Conservation (phyloP, 1,140 invertebrate genomes). For the Reticulitermes speratus region DNA sequence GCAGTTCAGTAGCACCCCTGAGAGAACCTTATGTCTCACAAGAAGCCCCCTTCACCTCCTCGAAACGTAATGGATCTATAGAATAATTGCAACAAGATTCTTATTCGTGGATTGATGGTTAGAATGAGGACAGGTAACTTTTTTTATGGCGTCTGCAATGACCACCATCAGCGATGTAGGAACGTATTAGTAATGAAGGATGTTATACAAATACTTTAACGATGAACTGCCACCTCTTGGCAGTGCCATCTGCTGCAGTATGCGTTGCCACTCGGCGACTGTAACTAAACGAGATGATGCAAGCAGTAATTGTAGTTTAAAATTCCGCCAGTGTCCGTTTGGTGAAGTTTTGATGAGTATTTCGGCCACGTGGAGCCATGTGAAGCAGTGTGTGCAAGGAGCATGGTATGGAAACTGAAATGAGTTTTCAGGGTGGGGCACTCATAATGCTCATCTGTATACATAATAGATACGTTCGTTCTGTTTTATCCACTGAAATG, state of each 20-base stretch:
- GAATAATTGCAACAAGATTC: too few species aligned
- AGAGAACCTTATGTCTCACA: too few species aligned
- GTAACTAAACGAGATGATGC: not conserved
- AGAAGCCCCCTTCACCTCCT: too few species aligned
- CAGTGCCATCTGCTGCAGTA: not conserved
- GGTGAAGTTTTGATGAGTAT: conserved; percentile 6
- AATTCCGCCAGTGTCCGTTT: not conserved
- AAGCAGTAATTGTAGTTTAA: not conserved
- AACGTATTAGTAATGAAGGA: too few species aligned
- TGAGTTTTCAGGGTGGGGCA: not conserved
- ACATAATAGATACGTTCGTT: not conserved
- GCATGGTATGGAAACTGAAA: not conserved
- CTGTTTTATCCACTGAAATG: not conserved
- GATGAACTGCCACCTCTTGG: not conserved
- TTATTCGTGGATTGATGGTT: too few species aligned
- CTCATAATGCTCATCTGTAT: not conserved
- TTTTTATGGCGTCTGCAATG: too few species aligned
- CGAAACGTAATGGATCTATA: too few species aligned
- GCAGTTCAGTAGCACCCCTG: too few species aligned
- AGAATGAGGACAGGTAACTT: too few species aligned
- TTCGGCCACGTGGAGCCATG: not conserved
- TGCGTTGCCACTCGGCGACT: not conserved
- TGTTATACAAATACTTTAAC: not conserved
- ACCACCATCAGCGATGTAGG: too few species aligned
- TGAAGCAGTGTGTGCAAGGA: not conserved